Conservation (phyloP, 2,113 vertebrate species). For the Gopherus flavomarginatus region DNA sequence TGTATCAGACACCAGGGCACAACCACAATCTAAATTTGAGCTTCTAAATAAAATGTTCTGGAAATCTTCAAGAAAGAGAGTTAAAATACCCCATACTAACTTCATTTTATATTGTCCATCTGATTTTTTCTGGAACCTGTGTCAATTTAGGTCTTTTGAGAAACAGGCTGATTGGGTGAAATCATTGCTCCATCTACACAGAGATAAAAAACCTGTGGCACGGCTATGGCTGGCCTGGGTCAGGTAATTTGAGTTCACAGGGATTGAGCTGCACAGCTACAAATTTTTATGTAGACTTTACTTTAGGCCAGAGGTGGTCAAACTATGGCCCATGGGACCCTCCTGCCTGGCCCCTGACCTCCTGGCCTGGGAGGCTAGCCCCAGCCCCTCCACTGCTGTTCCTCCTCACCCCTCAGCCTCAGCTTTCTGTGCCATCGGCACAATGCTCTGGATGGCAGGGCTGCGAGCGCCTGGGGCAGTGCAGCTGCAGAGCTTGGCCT, state of each 20-base stretch:
- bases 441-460: no score
- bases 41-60: neutral
- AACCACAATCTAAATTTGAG: neutral
- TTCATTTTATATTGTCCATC: neutral
- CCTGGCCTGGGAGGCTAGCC: no score
- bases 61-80: neutral
- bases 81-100: neutral
- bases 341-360: no score
- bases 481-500: no score
- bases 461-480: no score
- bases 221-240: neutral
- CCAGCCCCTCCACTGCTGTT: no score
- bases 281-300: neutral
- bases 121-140: neutral
- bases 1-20: neutral
- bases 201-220: neutral
- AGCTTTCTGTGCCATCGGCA: no score
- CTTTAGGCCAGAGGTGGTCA: neutral
- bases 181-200: neutral
- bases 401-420: no score
- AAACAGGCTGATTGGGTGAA: neutral
- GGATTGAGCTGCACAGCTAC: neutral
- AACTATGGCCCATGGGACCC: no score
- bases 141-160: neutral
- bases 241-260: neutral